phyloP scores from a whole-genome alignment of 2,888 invertebrate genomes.

The Lochmaea crataegi region DNA sequence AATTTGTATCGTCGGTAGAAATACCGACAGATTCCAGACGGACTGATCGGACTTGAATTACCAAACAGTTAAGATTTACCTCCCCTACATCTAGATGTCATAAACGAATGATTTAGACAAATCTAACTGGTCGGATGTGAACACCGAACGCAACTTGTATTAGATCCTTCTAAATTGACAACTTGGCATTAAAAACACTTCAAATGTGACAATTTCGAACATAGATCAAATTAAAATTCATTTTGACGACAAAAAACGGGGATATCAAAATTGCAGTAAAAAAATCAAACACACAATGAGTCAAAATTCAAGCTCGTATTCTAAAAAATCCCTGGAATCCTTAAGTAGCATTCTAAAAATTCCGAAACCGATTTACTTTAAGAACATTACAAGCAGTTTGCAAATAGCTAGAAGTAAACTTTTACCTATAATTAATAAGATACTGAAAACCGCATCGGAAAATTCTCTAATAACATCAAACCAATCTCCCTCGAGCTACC shows the following conservation, averaged over 20 bases:
- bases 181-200: conserved; percentile 1
- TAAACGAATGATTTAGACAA: too few relatives aligned
- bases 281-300: conserved; percentile 11
- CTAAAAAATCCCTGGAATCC: conserved; percentile 22
- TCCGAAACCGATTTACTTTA: conserved; percentile 13
- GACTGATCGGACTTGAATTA: too few relatives aligned
- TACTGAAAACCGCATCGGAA: conserved; percentile 35
- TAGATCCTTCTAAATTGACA: neutral
- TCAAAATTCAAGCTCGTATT: conserved; percentile 20
- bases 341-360: conserved; percentile 14
- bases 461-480: conserved; percentile 10
- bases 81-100: too few relatives aligned
- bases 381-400: conserved; percentile 32
- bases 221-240: neutral
- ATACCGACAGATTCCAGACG: too few relatives aligned
- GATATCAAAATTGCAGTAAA: conserved; percentile 22
- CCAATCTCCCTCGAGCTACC: conserved; percentile 23
- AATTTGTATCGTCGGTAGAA: too few relatives aligned
- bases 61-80: too few relatives aligned
- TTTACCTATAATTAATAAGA: conserved; percentile 37
- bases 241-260: neutral
- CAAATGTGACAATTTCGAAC: conserved; percentile 3
- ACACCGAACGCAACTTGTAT: too few relatives aligned
- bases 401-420: conserved; percentile 41
- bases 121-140: too few relatives aligned